phyloP scores from a whole-genome alignment of 2,888 invertebrate genomes.

The Timema podura region DNA sequence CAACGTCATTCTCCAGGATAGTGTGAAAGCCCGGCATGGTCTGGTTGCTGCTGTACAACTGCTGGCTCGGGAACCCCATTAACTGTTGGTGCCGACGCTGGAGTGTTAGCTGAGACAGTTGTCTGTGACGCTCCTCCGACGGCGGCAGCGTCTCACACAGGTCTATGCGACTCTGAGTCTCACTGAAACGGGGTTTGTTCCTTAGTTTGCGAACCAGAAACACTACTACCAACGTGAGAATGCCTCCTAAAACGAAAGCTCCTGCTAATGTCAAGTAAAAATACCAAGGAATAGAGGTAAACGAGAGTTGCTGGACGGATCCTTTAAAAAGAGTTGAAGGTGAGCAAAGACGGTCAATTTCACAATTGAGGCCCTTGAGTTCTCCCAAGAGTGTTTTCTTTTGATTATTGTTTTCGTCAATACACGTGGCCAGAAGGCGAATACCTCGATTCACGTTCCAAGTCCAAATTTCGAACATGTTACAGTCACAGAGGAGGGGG shows the following conservation, averaged over 20 bases:
- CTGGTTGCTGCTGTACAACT: conserved; percentile 10
- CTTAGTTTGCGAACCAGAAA: background rate
- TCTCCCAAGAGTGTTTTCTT: background rate
- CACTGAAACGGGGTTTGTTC: background rate
- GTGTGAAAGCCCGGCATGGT: conserved; percentile 6
- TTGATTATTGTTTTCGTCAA: background rate
- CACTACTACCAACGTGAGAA: background rate
- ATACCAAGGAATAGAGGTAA: background rate
- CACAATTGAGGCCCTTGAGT: background rate
- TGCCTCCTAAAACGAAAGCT: background rate
- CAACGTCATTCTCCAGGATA: background rate
- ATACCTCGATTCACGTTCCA: conserved; percentile 19
- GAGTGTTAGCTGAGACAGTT: background rate
- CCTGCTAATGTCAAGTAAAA: background rate
- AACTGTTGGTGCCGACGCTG: conserved; percentile 4
- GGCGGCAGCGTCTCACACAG: conserved; percentile 5
- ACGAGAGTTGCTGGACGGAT: background rate
- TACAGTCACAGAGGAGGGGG: conserved; percentile 21
- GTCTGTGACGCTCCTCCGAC: conserved; percentile 3
- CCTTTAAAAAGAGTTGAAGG: background rate
- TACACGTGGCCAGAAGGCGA: conserved; percentile 15
- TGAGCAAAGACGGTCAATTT: background rate
- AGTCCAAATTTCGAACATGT: conserved; percentile 18
- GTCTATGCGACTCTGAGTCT: conserved; percentile 8
- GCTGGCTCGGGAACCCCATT: conserved; percentile 13